Conservation (phyloP, 2,113 vertebrate genomes). For the Engraulis encrasicolus region DNA sequence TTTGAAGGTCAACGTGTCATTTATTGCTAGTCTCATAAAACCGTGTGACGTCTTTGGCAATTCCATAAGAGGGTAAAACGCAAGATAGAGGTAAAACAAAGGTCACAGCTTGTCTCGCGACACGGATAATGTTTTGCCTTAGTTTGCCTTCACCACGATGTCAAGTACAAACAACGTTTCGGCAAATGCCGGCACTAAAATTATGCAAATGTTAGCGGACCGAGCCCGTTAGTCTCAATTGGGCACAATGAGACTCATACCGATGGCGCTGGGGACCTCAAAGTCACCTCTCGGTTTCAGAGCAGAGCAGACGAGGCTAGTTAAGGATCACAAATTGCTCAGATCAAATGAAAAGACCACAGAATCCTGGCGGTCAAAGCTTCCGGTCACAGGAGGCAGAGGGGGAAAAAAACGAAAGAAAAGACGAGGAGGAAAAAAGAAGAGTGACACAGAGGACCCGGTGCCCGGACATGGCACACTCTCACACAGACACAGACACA, state of each 20-base stretch:
- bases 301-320: conserved; percentile 7
- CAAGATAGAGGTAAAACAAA: background rate
- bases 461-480: background rate
- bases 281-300: background rate
- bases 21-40: background rate
- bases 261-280: background rate
- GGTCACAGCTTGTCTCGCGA: background rate
- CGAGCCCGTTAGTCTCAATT: background rate
- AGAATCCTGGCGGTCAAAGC: background rate
- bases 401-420: too few relatives aligned
- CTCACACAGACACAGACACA: background rate
- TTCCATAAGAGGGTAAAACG: background rate
- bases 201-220: background rate
- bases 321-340: conserved; percentile 1
- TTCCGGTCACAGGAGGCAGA: background rate
- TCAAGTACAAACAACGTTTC: background rate
- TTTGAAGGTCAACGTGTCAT: background rate
- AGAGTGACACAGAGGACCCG: background rate
- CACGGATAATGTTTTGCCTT: background rate
- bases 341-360: background rate
- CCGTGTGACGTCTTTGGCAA: background rate
- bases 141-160: background rate
- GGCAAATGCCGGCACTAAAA: background rate
- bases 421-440: background rate
- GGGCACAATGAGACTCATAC: background rate